A percentile compares a stretch with the other conserved stretches of the same genome.
Conservation (phyloP, 2,113 vertebrate species). For the Alouatta palliata region DNA sequence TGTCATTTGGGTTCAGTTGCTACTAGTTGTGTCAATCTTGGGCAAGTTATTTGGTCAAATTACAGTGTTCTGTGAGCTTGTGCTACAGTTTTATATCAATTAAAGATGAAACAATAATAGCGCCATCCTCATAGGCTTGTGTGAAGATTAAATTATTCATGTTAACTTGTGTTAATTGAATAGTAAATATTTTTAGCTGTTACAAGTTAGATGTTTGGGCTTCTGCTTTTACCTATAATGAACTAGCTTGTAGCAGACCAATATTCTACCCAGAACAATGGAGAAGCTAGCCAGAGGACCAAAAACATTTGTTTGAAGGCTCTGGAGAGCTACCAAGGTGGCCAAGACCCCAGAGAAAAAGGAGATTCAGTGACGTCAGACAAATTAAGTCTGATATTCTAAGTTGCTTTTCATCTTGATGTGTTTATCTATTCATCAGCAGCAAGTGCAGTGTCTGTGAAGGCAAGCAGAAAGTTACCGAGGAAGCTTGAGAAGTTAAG, state of each 20-base stretch:
- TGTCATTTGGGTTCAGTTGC: not conserved
- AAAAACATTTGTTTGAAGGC: not conserved
- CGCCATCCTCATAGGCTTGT: not conserved
- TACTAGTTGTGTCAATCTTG: not conserved
- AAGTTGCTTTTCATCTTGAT: not conserved
- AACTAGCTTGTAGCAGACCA: not conserved
- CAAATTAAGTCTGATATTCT: not conserved
- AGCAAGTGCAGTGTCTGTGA: not conserved
- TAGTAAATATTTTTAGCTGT: not conserved
- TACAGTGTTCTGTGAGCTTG: not conserved
- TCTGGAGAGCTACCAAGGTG: not conserved
- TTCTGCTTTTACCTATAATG: constrained; percentile 12
- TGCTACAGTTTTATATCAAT: not conserved
- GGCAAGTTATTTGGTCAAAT: not conserved
- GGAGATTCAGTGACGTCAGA: not conserved
- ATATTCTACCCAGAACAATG: not conserved
- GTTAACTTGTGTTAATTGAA: not conserved
- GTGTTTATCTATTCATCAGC: not conserved
- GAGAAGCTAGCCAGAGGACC: not conserved
- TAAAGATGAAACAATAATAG: not conserved
- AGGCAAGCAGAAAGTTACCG: not conserved
- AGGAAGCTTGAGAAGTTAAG: not conserved
- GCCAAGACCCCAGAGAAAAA: not conserved
- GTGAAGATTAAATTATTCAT: not conserved
- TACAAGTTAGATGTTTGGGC: not conserved